These are phyloP conservation scores for Rhabdornis inornatus DNA, from an alignment of 2,113 vertebrate species.

Conservation along the genomic window DNA sequence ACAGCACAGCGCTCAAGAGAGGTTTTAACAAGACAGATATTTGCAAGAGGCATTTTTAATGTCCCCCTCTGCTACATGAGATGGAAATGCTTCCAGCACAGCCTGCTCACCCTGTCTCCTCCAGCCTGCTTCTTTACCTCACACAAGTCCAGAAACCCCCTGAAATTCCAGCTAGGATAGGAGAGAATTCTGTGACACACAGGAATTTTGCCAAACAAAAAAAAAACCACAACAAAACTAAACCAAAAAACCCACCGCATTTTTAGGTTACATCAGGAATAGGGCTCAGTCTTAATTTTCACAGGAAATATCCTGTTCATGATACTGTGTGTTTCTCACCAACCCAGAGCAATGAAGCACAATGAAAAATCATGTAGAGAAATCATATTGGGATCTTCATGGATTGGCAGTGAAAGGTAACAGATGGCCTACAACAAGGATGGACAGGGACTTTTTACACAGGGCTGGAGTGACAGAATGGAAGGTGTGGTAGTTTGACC, in stretches of 20 bases:
- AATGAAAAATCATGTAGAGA: not conserved
- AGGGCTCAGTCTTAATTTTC: not conserved
- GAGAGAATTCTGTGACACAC: not conserved
- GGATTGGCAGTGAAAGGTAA: not conserved
- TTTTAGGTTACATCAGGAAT: not conserved
- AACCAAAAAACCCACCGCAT: not conserved
- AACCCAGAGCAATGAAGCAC: not conserved
- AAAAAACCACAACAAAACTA: no score
- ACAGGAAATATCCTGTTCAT: not conserved
- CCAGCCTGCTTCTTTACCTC: not conserved
- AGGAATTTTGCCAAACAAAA: not conserved
- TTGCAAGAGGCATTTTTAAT: not conserved
- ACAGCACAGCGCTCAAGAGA: not conserved
- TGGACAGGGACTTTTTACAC: not conserved
- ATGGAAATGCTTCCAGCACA: not conserved
- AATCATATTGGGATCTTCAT: not conserved
- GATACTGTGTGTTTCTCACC: not conserved
- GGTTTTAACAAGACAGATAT: not conserved
- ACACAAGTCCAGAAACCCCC: not conserved
- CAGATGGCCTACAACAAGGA: not conserved
- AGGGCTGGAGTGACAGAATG: not conserved
- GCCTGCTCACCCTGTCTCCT: not conserved
- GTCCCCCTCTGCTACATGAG: rapidly evolving
- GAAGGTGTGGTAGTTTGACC: no score
- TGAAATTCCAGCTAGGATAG: not conserved